phyloP scores from a whole-genome alignment of 2,888 invertebrate genomes.

The Sinhomidia bicolor region DNA sequence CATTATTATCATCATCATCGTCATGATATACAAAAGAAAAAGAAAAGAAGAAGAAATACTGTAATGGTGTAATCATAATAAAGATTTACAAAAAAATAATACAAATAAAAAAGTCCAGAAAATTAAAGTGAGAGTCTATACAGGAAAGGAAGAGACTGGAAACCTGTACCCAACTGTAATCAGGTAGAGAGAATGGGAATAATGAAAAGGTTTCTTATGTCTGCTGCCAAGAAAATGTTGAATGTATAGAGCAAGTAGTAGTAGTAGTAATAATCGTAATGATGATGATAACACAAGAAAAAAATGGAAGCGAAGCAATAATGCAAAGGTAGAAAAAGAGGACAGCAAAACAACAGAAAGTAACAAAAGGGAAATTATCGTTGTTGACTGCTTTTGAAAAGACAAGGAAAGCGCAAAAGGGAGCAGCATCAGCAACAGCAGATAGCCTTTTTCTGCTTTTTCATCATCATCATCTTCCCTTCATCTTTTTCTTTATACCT shows the following conservation, averaged over 20 bases:
- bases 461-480: constrained; percentile 4
- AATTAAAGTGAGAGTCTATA: too few species aligned
- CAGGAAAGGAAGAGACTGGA: too few species aligned
- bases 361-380: constrained; percentile 52
- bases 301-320: constrained; percentile 13
- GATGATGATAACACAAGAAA: neutral
- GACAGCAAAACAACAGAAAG: constrained; percentile 25
- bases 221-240: neutral
- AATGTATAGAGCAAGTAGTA: neutral
- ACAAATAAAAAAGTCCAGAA: neutral
- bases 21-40: constrained; percentile 33
- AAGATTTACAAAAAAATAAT: constrained; percentile 22
- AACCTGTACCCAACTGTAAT: too few species aligned
- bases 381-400: constrained; percentile 40
- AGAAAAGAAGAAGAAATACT: constrained; percentile 5
- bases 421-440: too few species aligned
- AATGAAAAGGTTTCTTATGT: neutral
- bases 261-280: neutral
- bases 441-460: constrained; percentile 56
- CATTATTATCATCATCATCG: constrained; percentile 56
- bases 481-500: neutral
- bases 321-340: constrained; percentile 18
- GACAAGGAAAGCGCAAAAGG: constrained; percentile 1
- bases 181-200: too few species aligned
- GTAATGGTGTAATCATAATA: constrained; percentile 55